Base-by-base conservation (phyloP, 2,113 vertebrate species). In the Salvelinus namaycush region DNA sequence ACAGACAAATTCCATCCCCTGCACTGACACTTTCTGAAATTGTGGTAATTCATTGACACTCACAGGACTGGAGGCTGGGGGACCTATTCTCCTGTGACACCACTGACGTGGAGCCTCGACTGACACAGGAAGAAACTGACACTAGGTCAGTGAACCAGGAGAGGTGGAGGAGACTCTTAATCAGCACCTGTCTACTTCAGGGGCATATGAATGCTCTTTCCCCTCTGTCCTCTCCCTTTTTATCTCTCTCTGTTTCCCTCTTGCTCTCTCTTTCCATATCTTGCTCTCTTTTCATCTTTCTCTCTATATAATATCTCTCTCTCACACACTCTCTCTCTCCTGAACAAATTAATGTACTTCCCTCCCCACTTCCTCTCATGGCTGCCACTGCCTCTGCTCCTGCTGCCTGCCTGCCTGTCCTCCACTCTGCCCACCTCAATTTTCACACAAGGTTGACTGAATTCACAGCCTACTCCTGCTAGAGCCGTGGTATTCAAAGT, bases 401-500 rank as follows among this genome's bases (percentile, higher is more conserved):
- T 84, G 70, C 79, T 77, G 81, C 39, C 76, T 76, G 81, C 39
- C 73, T 74, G 81, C 74, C 51, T 78, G 68, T n/a, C n/a, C 54
- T 29, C n/a, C 29, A 76, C 79, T 87, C 85, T 76, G 81, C 81
- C 84, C 34, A 73, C 0, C 75, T 84, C 85, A 79, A 87, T 86
- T 85, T 87, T 86, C 82, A 87, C 87, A 86, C 84, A 71, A 79
- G 81, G 67, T 83, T 86, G 86, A 89, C 83, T 89, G 76, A 86
- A 3, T 29, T 29, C 11, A 24, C 24, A 24, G 65, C 65, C 65
- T 29, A 13, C 24, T 67, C 26, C 65, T 29, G 4, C 65, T 67
- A 67, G 59, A 22, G n/a, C 59, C 24, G 51, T 44, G 39, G 39
- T 12, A 44, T 44, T 44, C 9, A 44, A 44, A 44, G 39, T 44